A percentile compares a stretch with the other conserved stretches of the same genome.
Evolutionary conservation across 1,140 invertebrate species (phyloP).

Genomic region (Drosophila kikkawai): DNA sequence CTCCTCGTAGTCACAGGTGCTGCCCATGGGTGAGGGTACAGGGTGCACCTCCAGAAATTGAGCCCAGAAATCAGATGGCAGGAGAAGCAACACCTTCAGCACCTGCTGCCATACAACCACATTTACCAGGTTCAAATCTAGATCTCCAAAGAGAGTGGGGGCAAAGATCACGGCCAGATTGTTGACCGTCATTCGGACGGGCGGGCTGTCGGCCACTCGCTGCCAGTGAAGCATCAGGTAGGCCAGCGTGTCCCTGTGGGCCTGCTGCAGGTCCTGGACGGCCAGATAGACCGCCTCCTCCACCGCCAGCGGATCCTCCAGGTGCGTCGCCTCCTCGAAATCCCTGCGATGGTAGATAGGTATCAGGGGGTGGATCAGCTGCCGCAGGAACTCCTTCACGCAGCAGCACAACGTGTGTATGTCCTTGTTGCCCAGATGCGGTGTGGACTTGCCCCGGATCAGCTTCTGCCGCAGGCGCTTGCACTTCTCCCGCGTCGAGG

Average conservation of each 20-base stretch:
- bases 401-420: conserved; percentile 94
- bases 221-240: conserved; percentile 94
- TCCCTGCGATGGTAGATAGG: conserved; percentile 90
- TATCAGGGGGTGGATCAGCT: conserved; percentile 92
- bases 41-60: conserved; percentile 67
- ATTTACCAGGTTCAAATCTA: conserved; percentile 85
- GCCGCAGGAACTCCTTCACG: conserved; percentile 93
- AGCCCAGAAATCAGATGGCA: conserved; percentile 59
- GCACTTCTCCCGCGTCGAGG: conserved; percentile 93
- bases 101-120: conserved; percentile 62
- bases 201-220: conserved; percentile 87
- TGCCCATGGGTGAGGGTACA: conserved; percentile 27
- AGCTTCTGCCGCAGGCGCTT: conserved; percentile 93
- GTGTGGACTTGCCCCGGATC: conserved; percentile 89
- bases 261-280: conserved; percentile 90
- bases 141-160: conserved; percentile 88
- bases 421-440: conserved; percentile 90
- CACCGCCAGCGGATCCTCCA: conserved; percentile 83
- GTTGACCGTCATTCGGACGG: conserved; percentile 91
- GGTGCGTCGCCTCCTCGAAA: conserved; percentile 89
- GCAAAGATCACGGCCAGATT: conserved; percentile 94
- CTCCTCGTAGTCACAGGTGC: conserved; percentile 36
- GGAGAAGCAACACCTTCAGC: conserved; percentile 38
- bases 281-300: conserved; percentile 87
- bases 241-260: conserved; percentile 95